Percentiles rank a stretch among this genome's conserved stretches.
Conservation (phyloP, 2,113 vertebrate species). For the Brachyistius frenatus region DNA sequence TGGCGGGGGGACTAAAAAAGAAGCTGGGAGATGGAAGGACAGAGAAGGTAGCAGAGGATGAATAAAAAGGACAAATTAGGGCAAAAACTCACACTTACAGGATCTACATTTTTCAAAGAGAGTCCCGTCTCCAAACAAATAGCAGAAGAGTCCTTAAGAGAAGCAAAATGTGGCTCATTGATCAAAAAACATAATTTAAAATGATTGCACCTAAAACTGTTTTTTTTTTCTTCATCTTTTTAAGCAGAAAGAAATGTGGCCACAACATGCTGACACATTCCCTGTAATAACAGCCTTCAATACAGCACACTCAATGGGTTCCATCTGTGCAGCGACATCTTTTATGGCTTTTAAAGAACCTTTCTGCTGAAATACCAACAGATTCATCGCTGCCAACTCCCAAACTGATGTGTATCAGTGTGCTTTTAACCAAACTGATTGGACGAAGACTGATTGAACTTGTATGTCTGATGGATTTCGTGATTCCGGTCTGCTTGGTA, state of each 20-base stretch:
- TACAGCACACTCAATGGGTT: neutral
- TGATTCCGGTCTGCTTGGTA: too few relatives aligned
- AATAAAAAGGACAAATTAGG: slow-evolving; percentile 51
- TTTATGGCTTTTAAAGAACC: neutral
- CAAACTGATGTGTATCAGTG: too few relatives aligned
- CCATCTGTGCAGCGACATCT: neutral
- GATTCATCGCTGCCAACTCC: too few relatives aligned
- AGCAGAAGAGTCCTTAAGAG: slow-evolving; percentile 31
- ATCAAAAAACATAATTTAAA: slow-evolving; percentile 47
- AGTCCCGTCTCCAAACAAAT: slow-evolving; percentile 21
- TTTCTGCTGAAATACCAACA: too few relatives aligned
- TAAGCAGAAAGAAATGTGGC: neutral
- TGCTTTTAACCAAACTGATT: too few relatives aligned
- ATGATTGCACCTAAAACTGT: slow-evolving; percentile 42
- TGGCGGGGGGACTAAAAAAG: slow-evolving; percentile 34
- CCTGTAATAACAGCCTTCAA: slow-evolving; percentile 46
- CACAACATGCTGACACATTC: slow-evolving; percentile 13
- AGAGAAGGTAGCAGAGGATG: slow-evolving; percentile 19
- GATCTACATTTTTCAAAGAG: slow-evolving; percentile 31
- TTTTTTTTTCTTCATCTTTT: slow-evolving; percentile 13
- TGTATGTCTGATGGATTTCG: too few relatives aligned
- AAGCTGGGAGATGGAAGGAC: slow-evolving; percentile 17
- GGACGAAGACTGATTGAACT: too few relatives aligned
- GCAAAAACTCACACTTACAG: slow-evolving; percentile 36
- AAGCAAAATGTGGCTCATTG: slow-evolving; percentile 21